These are phyloP conservation scores for Chalcosyrphus nemorum DNA, from an alignment of 2,888 invertebrate genomes.

Conservation along the genomic window DNA sequence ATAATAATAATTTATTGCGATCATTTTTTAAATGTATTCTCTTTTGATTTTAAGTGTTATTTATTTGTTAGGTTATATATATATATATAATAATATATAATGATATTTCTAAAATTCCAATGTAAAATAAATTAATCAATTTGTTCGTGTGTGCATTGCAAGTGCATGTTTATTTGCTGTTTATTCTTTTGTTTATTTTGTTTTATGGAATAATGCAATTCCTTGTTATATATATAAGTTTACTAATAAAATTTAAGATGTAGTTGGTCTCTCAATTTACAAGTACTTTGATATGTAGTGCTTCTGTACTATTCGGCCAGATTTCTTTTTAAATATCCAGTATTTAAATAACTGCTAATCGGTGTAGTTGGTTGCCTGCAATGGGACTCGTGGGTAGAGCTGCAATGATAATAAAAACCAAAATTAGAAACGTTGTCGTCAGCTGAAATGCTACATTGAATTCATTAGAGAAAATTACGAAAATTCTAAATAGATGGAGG, in stretches of 20 bases:
- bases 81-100: neutral
- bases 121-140: slow-evolving; percentile 67
- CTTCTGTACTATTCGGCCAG: slow-evolving; percentile 81
- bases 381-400: slow-evolving; percentile 86
- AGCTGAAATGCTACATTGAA: neutral
- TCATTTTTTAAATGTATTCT: slow-evolving; percentile 51
- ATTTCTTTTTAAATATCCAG: slow-evolving; percentile 81
- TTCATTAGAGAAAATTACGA: neutral
- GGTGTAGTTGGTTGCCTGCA: slow-evolving; percentile 82
- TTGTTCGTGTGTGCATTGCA: slow-evolving; percentile 63
- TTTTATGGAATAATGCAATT: no score
- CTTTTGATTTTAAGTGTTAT: slow-evolving; percentile 43
- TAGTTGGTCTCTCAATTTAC: slow-evolving; percentile 76
- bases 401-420: slow-evolving; percentile 80
- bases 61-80: slow-evolving; percentile 3
- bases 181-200: no score
- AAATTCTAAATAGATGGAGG: neutral
- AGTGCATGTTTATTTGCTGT: no score
- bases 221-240: slow-evolving; percentile 13
- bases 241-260: slow-evolving; percentile 40
- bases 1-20: slow-evolving; percentile 60
- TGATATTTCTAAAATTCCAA: slow-evolving; percentile 41
- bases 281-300: slow-evolving; percentile 82
- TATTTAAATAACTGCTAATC: slow-evolving; percentile 82
- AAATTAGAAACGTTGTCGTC: neutral